These are phyloP conservation scores for Andrena minutula DNA, from an alignment of 2,888 invertebrate genomes.

Conservation along the genomic window DNA sequence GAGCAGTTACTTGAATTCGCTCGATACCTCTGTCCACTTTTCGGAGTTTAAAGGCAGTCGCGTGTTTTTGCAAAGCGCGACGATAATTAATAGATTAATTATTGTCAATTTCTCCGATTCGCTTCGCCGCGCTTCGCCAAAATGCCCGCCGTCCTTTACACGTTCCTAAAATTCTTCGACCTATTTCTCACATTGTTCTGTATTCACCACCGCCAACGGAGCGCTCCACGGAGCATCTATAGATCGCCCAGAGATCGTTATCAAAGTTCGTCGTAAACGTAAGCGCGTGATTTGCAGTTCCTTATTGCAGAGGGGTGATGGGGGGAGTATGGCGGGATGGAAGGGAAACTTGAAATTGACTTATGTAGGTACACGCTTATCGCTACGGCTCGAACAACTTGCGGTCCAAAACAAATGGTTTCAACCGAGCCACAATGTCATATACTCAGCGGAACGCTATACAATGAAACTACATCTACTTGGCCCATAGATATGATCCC, in stretches of 20 bases:
- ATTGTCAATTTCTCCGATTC: too few relatives aligned
- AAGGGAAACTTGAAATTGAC: constrained; percentile 65
- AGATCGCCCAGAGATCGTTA: constrained; percentile 20
- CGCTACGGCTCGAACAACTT: constrained; percentile 50
- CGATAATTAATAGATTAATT: too few relatives aligned
- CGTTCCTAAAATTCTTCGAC: not conserved
- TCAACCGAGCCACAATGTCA: constrained; percentile 54
- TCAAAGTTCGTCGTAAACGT: constrained; percentile 45
- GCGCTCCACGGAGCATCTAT: not conserved
- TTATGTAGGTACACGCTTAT: constrained; percentile 58
- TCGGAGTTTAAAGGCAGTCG: too few relatives aligned
- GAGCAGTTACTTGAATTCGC: too few relatives aligned
- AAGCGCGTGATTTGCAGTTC: constrained; percentile 43
- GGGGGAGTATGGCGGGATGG: not conserved
- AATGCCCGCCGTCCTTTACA: too few relatives aligned
- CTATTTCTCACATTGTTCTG: not conserved
- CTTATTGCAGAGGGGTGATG: constrained; percentile 33
- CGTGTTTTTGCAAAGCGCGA: too few relatives aligned
- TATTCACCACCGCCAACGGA: not conserved
- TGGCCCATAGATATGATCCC: constrained; percentile 68
- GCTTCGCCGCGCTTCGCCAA: too few relatives aligned
- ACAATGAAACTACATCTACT: constrained; percentile 63
- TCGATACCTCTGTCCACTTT: too few relatives aligned
- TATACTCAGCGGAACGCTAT: constrained; percentile 49
- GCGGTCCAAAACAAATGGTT: constrained; percentile 67